Base-by-base conservation (phyloP, 1,140 invertebrate genomes). In the Drosophila kanapiae region DNA sequence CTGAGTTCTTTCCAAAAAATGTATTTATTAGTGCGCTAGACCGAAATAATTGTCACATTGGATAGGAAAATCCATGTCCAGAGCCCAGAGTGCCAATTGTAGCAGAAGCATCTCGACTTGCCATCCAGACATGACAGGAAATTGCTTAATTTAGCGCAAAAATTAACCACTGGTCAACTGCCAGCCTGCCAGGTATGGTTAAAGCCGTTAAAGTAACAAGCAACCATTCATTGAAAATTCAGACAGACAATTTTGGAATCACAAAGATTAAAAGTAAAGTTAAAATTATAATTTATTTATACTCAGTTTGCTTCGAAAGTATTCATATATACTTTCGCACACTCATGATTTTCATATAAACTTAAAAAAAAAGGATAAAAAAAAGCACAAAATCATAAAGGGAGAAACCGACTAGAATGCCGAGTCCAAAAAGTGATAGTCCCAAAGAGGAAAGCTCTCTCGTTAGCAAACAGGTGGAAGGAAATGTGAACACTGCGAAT, bases 131-230 rank as follows among this genome's bases (percentile, higher is more conserved):
- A 56, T 58, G 65, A 53, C 27, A 65, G 69, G 27, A 84, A 88
- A 88, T 88, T 88, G 84, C 80, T 88, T 88, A 88, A 88, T 88
- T 88, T 88, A 88, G 84, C 85, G 84, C 85, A 78, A 78, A 79
- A 88, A 88, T 84, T 78, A 78, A 84, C 54, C 74, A 90, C 43
- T 74, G 76, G 71, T 61, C 83, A 78, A 61, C 38, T 42, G 69
- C 65, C 23, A 65, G 43, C 40, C 40, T 58, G 35, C 18, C 53
- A 45, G 27, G 29, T 38, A 16, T 31, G 43, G 13, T 61, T 54
- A 40, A 33, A 35, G 63, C 37, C 51, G 23, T 67, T 62, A 61
- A 61, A 35, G 35, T 10, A 45, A 45, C 54, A 65, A 72, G 67
- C 69, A 72, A 72, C 69, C 69, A 67, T 58, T 72, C 37, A 33